Percentiles rank a stretch among this genome's conserved stretches.
Conservation (phyloP, 2,888 invertebrate genomes). For the Nowickia ferox region DNA sequence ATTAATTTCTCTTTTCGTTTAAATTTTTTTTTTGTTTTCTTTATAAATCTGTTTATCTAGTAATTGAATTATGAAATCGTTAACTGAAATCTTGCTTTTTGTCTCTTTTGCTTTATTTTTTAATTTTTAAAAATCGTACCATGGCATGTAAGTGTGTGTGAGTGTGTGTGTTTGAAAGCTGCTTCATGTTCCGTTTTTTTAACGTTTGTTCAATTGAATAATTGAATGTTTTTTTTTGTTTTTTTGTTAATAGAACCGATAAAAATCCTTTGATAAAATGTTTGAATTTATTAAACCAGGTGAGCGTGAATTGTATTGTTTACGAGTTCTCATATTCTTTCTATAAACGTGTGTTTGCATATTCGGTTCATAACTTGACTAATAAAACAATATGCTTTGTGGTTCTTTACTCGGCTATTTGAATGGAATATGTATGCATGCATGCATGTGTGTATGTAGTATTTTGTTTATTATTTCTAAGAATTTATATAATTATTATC, state of each 20-base stretch:
- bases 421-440: too few species aligned
- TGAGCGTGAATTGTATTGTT: constrained; percentile 38
- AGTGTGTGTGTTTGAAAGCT: constrained; percentile 18
- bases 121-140: not conserved
- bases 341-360: not conserved
- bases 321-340: not conserved
- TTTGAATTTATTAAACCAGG: constrained; percentile 44
- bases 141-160: not conserved
- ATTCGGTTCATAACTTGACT: not conserved
- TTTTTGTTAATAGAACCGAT: constrained; percentile 32
- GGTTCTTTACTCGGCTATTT: too few species aligned
- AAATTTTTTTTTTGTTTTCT: constrained; percentile 34
- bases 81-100: constrained; percentile 76
- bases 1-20: constrained; percentile 58
- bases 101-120: constrained; percentile 19
- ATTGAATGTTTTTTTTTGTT: not conserved
- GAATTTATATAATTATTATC: too few species aligned
- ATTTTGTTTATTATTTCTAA: too few species aligned
- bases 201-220: constrained; percentile 48
- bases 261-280: constrained; percentile 44
- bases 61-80: constrained; percentile 82
- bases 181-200: constrained; percentile 45
- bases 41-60: constrained; percentile 77
- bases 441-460: too few species aligned
- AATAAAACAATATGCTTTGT: not conserved